Evolutionary conservation across 2,888 invertebrate genomes (phyloP).

Genomic region (Pilophorus perplexus): DNA sequence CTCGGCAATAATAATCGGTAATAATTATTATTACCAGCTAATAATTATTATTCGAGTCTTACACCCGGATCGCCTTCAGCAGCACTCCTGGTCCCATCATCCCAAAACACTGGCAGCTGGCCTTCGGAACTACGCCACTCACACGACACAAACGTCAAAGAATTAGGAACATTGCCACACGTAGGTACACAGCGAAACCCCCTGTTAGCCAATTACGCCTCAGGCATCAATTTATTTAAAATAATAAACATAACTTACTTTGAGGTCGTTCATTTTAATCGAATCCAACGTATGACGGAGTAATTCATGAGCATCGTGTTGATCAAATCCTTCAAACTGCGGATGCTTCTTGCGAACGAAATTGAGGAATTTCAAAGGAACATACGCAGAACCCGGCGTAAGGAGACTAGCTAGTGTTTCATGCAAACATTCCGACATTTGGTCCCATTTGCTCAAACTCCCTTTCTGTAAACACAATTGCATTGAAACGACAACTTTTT

Average conservation of each 20-base stretch:
- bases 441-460: slow-evolving; percentile 66
- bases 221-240: too few species aligned
- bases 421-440: slow-evolving; percentile 65
- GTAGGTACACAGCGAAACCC: too few species aligned
- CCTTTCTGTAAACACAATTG: slow-evolving; percentile 59
- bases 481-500: background rate
- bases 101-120: too few species aligned
- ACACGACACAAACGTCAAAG: too few species aligned
- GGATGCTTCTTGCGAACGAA: slow-evolving; percentile 54
- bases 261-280: slow-evolving; percentile 67
- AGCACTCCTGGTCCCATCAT: too few species aligned
- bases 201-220: too few species aligned
- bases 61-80: too few species aligned
- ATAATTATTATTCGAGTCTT: too few species aligned
- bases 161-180: too few species aligned
- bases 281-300: slow-evolving; percentile 86
- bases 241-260: slow-evolving; percentile 50
- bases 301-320: slow-evolving; percentile 96
- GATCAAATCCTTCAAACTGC: slow-evolving; percentile 89
- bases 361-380: slow-evolving; percentile 47
- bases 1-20: too few species aligned
- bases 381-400: slow-evolving; percentile 49
- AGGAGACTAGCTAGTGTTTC: slow-evolving; percentile 70
- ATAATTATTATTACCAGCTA: too few species aligned
- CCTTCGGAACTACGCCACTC: too few species aligned